phyloP scores from a whole-genome alignment of 2,797 vertebrate genomes.

The Astyanax mexicanus region DNA sequence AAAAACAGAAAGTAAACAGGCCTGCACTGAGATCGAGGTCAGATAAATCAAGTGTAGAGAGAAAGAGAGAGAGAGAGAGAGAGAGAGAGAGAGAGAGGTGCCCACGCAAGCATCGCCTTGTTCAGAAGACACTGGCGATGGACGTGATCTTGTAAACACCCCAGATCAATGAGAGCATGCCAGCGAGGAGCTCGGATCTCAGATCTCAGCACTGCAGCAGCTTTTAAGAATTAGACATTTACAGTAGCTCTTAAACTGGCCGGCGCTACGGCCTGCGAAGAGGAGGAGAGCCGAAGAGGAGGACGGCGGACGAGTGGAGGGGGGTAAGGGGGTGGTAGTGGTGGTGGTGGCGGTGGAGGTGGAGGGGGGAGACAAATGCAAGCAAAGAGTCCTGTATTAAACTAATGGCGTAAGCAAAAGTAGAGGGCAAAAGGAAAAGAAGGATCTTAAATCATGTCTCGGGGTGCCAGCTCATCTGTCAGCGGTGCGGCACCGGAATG shows the following conservation, averaged over 20 bases:
- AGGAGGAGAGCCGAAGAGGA: too few relatives aligned
- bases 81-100: too few relatives aligned
- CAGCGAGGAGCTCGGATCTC: constrained; percentile 49
- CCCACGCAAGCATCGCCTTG: constrained; percentile 41
- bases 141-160: constrained; percentile 57
- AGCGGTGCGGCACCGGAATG: constrained; percentile 55
- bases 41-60: constrained; percentile 63
- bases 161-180: constrained; percentile 49
- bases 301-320: neutral
- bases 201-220: constrained; percentile 57
- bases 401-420: constrained; percentile 63
- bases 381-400: constrained; percentile 60
- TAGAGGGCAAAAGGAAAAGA: constrained; percentile 58
- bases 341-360: too few relatives aligned
- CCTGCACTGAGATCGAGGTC: constrained; percentile 56
- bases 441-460: constrained; percentile 62
- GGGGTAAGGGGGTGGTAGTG: too few relatives aligned
- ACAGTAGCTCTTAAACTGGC: constrained; percentile 58
- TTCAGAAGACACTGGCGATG: constrained; percentile 48
- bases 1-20: constrained; percentile 20
- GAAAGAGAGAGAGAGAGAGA: too few relatives aligned
- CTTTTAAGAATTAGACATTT: constrained; percentile 61
- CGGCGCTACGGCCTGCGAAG: constrained; percentile 37
- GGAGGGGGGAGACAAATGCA: constrained; percentile 50
- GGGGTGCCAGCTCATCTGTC: constrained; percentile 61